Evolutionary conservation across 2,888 invertebrate genomes (phyloP), one percentile per base, ranked within the genome.

Genomic region (Torymus aiolomorphi): DNA sequence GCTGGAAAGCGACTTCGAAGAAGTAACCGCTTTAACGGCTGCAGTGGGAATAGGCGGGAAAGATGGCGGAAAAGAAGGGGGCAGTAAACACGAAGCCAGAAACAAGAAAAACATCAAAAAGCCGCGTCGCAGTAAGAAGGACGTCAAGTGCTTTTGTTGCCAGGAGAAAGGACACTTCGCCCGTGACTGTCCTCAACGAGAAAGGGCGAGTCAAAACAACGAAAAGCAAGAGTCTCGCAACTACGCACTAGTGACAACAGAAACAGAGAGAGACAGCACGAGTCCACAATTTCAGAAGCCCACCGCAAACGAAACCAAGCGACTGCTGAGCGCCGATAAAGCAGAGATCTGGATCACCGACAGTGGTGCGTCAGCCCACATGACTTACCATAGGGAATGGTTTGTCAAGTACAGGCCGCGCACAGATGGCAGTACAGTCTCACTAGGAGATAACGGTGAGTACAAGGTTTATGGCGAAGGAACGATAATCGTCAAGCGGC

Each of bases 341-440:
- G 18, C 62, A 8, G 83, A 85, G 3, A 61, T 80, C 61, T 85
- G 83, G 84, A 31, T 83, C 16, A 72, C 72, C 66, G 84, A 85
- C 70, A 85, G 84, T 62, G 85, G 83, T 2, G 83, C 83, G 10
- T 84, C 84, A 0, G 49, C 76, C 13, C 84, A 83, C 56, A 73
- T 83, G 8, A 82, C 74, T 13, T 78, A 54, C 61, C 62, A 83
- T 42, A 69, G 81, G 5, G 83, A 85, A 0, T 85, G 85, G 84
- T 84, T 85, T 52, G 2, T 52, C 12, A 69, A 80, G 20, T 78
- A 82, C 61, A 71, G 51, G 3, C n/a, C 79, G 59, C n/a, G n/a
- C n/a, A 65, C 14, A 56, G 42, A 14, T 69, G 63, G 74, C 24
- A 49, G 10, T 2, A 57, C 8, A 16, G 63, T 84, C 12, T 65